A percentile compares a stretch with the other conserved stretches of the same genome.
Conservation (phyloP, 2,797 vertebrate genomes). For the Scolopax rusticola region DNA sequence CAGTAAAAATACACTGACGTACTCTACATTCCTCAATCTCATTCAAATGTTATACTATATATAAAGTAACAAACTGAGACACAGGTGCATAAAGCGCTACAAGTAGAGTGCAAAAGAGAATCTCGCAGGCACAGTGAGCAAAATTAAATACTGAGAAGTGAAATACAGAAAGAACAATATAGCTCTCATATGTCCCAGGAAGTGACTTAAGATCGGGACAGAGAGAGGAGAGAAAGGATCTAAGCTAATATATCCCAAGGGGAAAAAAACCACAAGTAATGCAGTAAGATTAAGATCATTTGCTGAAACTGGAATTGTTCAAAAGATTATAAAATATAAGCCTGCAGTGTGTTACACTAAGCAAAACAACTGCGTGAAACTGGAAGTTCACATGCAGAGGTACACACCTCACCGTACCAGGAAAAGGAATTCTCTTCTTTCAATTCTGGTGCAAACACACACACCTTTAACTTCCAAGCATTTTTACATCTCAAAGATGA, state of each 20-base stretch:
- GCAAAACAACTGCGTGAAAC: background rate
- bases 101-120: background rate
- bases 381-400: background rate
- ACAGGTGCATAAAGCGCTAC: background rate
- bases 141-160: background rate
- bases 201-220: background rate
- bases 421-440: background rate
- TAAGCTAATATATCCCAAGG: background rate
- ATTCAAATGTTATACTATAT: background rate
- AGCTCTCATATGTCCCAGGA: background rate
- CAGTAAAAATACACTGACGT: background rate
- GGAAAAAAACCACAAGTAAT: background rate
- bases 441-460: background rate
- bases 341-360: background rate
- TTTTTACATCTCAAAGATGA: background rate
- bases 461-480: background rate
- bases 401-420: background rate
- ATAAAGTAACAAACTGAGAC: background rate
- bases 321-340: background rate
- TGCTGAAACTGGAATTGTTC: background rate
- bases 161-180: background rate
- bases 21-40: background rate
- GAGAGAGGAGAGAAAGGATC: background rate
- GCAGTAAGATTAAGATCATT: background rate
- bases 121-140: background rate